Percentiles rank a stretch among this genome's conserved stretches.
Conservation (phyloP, 2,113 vertebrate species). For the Saimiri boliviensis region DNA sequence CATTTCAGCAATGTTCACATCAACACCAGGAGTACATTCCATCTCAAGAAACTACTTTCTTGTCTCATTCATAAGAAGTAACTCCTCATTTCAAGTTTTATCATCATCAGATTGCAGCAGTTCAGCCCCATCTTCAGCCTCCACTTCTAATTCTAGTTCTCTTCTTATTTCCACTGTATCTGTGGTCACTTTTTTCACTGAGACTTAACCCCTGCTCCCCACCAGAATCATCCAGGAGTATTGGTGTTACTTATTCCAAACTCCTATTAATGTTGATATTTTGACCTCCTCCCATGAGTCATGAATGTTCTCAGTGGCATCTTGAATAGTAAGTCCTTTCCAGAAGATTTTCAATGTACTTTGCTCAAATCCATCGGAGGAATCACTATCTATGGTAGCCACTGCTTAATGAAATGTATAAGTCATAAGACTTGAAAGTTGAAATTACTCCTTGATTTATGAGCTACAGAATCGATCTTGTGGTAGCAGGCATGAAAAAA, state of each 20-base stretch:
- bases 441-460: neutral
- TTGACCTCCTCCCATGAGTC: neutral
- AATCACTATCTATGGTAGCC: neutral
- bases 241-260: neutral
- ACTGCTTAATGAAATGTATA: neutral
- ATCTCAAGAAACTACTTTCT: neutral
- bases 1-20: neutral
- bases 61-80: neutral
- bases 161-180: neutral
- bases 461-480: neutral
- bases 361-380: neutral
- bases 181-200: neutral
- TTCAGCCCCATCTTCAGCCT: neutral
- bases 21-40: no score
- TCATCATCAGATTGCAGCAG: neutral
- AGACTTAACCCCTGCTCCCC: neutral
- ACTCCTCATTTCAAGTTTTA: neutral
- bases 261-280: neutral
- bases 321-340: neutral
- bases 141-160: neutral
- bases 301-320: neutral
- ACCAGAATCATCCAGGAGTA: neutral
- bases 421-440: neutral
- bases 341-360: neutral
- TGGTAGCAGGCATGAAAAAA: neutral